Conservation (phyloP, 53 echinoderm and acorn worm genomes). For the Crossaster papposus region DNA sequence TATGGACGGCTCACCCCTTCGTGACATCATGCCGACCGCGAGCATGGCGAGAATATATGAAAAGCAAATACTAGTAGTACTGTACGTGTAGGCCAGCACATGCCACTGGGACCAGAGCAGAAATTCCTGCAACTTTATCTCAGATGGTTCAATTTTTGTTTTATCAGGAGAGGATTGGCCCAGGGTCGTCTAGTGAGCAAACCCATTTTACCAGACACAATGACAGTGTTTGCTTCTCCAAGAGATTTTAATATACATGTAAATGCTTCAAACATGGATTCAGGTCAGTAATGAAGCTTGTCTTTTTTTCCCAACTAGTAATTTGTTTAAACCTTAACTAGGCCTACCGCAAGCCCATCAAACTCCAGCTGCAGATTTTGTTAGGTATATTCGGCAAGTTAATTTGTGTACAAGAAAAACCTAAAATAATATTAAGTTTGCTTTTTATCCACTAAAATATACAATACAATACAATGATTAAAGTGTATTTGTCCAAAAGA, state of each 20-base stretch:
- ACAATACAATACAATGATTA: not conserved
- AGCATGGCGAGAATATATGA: too few relatives aligned
- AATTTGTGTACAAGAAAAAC: too few relatives aligned
- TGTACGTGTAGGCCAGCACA: too few relatives aligned
- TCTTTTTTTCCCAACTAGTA: not conserved
- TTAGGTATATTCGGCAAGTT: too few relatives aligned
- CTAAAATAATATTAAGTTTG: too few relatives aligned
- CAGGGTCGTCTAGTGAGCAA: constrained; percentile 88
- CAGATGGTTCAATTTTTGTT: not conserved
- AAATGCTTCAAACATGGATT: constrained; percentile 26
- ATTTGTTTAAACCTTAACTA: too few relatives aligned
- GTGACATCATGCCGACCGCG: too few relatives aligned
- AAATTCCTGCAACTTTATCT: not conserved
- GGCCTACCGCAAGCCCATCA: too few relatives aligned
- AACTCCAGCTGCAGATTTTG: too few relatives aligned
- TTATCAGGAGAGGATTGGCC: constrained; percentile 67
- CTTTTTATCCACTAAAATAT: not conserved
- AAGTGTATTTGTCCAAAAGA: not conserved
- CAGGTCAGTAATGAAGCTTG: constrained; percentile 6
- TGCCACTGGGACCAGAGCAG: too few relatives aligned
- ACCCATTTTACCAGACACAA: constrained; percentile 78
- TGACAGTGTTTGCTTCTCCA: constrained; percentile 92
- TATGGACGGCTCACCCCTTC: too few relatives aligned
- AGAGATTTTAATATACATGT: constrained; percentile 37
- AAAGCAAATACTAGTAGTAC: too few relatives aligned